Conservation (phyloP, 2,888 invertebrate species). For the Lasioglossum oenotherae region DNA sequence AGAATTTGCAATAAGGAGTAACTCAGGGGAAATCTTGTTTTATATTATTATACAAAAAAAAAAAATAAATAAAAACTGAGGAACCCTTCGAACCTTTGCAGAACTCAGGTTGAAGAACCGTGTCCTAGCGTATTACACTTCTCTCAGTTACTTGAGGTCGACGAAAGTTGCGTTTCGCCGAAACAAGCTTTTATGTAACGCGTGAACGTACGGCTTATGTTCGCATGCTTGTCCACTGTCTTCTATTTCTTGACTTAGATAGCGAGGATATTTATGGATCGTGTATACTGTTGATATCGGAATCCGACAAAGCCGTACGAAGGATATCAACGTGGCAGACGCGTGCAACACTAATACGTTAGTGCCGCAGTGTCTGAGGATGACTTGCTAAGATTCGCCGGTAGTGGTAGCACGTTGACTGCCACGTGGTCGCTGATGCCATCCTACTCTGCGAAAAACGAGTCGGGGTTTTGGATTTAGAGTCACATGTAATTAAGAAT, state of each 20-base stretch:
- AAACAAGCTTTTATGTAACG: background rate
- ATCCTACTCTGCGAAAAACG: background rate
- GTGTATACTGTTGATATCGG: background rate
- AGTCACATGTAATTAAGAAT: background rate
- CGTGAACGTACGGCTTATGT: constrained; percentile 31
- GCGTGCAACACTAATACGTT: background rate
- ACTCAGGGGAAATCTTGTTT: no score
- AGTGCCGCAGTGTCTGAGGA: background rate
- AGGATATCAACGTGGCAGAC: background rate
- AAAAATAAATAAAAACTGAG: no score
- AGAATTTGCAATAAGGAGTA: no score
- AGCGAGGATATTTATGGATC: constrained; percentile 34
- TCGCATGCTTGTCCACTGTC: constrained; percentile 26
- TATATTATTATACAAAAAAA: no score
- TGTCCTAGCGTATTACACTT: background rate
- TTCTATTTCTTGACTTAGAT: constrained; percentile 23
- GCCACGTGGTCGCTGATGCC: background rate
- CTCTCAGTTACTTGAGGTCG: background rate
- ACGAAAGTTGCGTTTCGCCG: background rate
- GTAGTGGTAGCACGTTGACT: background rate
- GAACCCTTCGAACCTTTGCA: no score
- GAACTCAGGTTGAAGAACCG: no score
- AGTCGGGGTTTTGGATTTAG: background rate
- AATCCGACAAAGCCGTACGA: background rate
- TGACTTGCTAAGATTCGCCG: background rate